These are phyloP conservation scores for Dicycla oo DNA, from an alignment of 2,888 invertebrate species.

Conservation along the genomic window DNA sequence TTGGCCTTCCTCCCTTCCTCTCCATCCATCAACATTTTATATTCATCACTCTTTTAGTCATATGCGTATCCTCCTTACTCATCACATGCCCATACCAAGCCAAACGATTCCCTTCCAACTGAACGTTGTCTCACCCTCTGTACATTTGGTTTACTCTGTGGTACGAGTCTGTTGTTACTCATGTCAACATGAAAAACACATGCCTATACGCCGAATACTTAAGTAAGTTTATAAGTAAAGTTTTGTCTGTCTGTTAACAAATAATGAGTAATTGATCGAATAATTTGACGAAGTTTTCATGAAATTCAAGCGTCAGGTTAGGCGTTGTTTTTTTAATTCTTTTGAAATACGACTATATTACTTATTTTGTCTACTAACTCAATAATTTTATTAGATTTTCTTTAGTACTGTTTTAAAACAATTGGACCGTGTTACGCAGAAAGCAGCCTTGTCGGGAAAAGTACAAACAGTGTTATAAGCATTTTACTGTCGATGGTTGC, in stretches of 20 bases:
- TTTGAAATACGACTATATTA: neutral
- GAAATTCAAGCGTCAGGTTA: neutral
- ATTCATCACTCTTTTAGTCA: neutral
- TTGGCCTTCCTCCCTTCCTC: neutral
- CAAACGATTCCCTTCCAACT: neutral
- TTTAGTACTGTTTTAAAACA: no score
- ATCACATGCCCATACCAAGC: neutral
- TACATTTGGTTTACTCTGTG: conserved; percentile 45
- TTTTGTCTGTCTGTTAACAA: conserved; percentile 50
- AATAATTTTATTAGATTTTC: no score
- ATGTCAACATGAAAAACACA: conserved; percentile 73
- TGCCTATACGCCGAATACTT: conserved; percentile 42
- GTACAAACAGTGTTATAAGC: no score
- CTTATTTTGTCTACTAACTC: no score
- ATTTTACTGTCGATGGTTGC: no score
- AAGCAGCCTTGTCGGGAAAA: no score
- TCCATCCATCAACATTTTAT: neutral
- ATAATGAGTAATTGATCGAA: neutral
- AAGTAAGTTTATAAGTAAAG: conserved; percentile 10
- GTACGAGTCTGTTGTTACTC: conserved; percentile 63
- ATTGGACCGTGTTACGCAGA: no score
- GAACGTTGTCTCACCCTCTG: neutral
- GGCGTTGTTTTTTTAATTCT: neutral
- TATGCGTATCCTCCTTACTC: neutral
- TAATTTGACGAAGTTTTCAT: conserved; percentile 9